Conservation (phyloP, 2,797 vertebrate genomes). For the Tinamus major region DNA sequence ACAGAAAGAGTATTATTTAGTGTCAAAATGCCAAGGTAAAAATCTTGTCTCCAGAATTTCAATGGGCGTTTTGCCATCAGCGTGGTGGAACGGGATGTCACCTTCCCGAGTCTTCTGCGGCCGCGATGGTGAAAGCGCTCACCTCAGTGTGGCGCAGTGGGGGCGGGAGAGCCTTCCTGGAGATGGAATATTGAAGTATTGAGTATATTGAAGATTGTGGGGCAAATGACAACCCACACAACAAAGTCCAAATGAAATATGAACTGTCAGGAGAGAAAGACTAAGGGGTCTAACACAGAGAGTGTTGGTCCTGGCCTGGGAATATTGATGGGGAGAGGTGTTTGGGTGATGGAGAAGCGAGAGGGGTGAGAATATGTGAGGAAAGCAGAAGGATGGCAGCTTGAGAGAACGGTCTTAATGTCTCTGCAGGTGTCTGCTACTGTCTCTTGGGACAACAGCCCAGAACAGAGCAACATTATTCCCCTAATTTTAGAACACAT, state of each 20-base stretch:
- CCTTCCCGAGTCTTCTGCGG: not conserved
- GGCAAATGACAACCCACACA: not conserved
- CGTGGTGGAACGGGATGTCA: not conserved
- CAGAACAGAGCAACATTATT: not conserved
- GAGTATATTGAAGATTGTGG: not conserved
- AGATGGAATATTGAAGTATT: too few relatives aligned
- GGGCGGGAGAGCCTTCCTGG: not conserved
- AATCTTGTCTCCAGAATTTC: not conserved
- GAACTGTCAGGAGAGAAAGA: not conserved
- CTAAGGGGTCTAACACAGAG: not conserved
- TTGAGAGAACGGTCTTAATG: not conserved
- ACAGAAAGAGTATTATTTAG: not conserved
- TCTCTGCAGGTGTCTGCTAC: not conserved
- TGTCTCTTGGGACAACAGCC: not conserved
- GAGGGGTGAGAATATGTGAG: not conserved
- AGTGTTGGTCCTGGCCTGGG: not conserved
- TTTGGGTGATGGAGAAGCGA: not conserved
- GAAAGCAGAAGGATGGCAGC: not conserved
- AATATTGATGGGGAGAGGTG: not conserved
- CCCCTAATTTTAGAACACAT: not conserved
- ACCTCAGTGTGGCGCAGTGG: not conserved
- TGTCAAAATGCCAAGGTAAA: not conserved
- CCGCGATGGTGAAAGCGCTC: not conserved
- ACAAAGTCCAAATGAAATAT: not conserved
- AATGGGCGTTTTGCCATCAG: not conserved